Conservation (phyloP, 2,797 vertebrate species). For the Clarias laeviceps region DNA sequence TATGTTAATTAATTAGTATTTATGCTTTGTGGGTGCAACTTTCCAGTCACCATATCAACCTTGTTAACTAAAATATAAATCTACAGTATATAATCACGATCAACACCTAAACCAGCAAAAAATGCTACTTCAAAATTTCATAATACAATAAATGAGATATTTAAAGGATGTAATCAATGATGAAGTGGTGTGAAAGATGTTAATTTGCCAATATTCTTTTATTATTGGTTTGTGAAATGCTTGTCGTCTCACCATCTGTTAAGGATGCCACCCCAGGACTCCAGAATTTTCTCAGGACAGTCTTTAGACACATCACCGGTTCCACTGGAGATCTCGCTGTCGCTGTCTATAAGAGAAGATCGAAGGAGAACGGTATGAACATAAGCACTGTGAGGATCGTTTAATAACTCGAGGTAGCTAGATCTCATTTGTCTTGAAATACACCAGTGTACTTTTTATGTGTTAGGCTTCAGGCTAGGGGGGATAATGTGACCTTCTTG, state of each 20-base stretch:
- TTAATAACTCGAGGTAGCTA: constrained; percentile 1
- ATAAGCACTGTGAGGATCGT: neutral
- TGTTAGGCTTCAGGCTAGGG: neutral
- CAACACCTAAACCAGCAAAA: neutral
- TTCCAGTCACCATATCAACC: neutral
- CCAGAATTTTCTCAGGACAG: constrained; percentile 96
- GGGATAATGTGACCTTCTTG: neutral
- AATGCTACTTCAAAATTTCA: neutral
- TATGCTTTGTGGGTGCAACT: neutral
- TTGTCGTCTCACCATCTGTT: constrained; percentile 84
- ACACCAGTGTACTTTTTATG: neutral
- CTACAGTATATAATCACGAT: neutral
- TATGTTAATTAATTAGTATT: neutral
- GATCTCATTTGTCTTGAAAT: neutral
- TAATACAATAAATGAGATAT: neutral
- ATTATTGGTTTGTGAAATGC: neutral
- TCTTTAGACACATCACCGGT: constrained; percentile 99
- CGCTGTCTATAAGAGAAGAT: constrained; percentile 81
- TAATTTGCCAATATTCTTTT: neutral
- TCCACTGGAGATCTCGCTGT: constrained; percentile 96
- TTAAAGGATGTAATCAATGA: neutral
- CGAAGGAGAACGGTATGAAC: neutral
- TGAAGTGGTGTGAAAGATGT: neutral
- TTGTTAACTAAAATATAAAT: neutral
- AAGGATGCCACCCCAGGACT: constrained; percentile 94